phyloP scores from a whole-genome alignment of 2,797 vertebrate genomes.

The Tadarida brasiliensis region DNA sequence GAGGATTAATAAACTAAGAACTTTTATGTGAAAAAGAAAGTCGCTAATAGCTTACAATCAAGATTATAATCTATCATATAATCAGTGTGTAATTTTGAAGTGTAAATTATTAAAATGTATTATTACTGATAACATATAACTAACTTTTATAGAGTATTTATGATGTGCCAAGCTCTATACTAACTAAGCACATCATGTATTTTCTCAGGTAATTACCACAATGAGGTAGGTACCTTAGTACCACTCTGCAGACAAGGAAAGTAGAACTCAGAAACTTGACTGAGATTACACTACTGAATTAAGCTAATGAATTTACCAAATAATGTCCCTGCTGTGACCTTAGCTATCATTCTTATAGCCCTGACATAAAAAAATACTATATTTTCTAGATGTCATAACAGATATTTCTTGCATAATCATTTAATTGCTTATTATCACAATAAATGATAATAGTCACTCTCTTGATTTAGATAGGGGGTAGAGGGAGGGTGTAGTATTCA shows the following conservation, averaged over 20 bases:
- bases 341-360: neutral
- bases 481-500: neutral
- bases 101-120: neutral
- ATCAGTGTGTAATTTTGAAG: neutral
- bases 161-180: neutral
- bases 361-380: neutral
- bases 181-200: neutral
- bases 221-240: neutral
- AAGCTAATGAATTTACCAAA: neutral
- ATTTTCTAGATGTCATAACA: conserved; percentile 1
- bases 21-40: neutral
- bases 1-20: no score
- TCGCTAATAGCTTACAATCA: neutral
- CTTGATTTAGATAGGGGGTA: neutral
- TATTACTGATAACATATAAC: neutral
- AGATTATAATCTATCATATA: neutral
- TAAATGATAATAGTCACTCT: neutral
- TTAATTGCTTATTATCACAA: conserved; percentile 24
- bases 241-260: neutral
- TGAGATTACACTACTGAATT: neutral
- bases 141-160: neutral
- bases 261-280: neutral
- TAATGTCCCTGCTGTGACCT: neutral
- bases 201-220: neutral
- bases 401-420: neutral